Evolutionary conservation across 1,140 invertebrate genomes (phyloP), one percentile per base, ranked within the genome.

Genomic region (Pogonomyrmex californicus): DNA sequence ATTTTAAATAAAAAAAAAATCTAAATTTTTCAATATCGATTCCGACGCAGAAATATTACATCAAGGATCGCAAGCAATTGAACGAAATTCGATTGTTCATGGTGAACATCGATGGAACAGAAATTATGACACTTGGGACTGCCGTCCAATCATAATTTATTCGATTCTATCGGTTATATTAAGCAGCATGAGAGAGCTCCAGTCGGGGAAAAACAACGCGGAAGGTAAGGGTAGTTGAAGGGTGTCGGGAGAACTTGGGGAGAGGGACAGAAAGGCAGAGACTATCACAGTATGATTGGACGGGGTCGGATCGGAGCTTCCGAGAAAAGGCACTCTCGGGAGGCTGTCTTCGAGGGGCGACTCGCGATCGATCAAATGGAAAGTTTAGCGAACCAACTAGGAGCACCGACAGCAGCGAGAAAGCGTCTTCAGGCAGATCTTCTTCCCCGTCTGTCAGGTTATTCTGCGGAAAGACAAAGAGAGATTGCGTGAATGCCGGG

Each of bases 331-430:
- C 12, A 62, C 58, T 87, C 87, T 58, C 49, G 58, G 33, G 87
- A 87, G 85, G 87, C 70, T 82, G 78, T 91, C 89, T 91, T 91
- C 89, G 83, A 91, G 87, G 85, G 85, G 79, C 83, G 89, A 91
- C 85, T 90, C 87, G 70, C 87, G 89, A 90, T 91, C 90, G 87
- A 88, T 91, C 75, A 90, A 91, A 89, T 91, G 91, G 77, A 86
- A 91, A 89, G 87, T 91, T 94, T 94, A 95, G 95, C 97, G 96
- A 96, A 97, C 97, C 97, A 93, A 97, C 97, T 95, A 97, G 95
- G 93, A 97, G 95, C 95, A 97, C 97, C 91, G 97, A 97, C 91
- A 97, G 95, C 93, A 97, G 95, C 68, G 97, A 97, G 88, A 97
- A 96, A 88, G 96, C 96, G 92, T 97, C 97, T 83, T 97, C 96